Conservation (phyloP, 1,140 invertebrate genomes). For the Akabosia matsudoensis region DNA sequence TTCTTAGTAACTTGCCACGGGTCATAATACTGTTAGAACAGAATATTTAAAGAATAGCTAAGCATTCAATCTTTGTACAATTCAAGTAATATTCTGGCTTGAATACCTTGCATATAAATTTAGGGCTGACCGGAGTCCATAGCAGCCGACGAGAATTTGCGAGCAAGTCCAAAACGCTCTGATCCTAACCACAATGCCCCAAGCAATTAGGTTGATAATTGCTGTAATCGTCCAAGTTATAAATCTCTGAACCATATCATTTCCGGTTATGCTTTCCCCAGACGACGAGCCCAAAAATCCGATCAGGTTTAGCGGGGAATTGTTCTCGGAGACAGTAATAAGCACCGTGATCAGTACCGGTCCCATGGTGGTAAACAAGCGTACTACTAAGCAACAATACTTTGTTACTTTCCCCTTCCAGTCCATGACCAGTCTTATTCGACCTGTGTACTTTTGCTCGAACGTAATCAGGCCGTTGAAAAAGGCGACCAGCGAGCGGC, state of each 20-base stretch:
- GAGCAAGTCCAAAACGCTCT: background rate
- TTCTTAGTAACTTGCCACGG: background rate
- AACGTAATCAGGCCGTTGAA: conserved; percentile 12
- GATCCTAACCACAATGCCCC: background rate
- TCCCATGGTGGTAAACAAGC: background rate
- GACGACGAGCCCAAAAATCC: background rate
- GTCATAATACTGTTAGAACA: conserved; percentile 2
- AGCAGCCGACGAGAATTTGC: conserved; percentile 5
- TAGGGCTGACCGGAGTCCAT: background rate
- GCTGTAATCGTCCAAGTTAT: background rate
- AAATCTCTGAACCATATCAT: conserved; percentile 5
- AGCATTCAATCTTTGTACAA: too few species aligned
- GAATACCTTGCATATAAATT: conserved; percentile 1
- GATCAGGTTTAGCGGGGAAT: background rate
- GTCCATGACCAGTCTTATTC: conserved; percentile 11
- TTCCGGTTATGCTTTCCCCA: background rate
- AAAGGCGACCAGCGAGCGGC: background rate
- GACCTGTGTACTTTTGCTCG: conserved; percentile 21
- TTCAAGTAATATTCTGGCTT: too few species aligned
- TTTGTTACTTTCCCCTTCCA: conserved; percentile 9
- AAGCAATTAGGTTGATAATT: background rate
- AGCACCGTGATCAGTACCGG: background rate
- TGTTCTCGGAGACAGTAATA: background rate
- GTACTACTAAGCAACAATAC: background rate
- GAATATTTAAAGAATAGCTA: background rate